Base-by-base conservation (phyloP, 2,888 invertebrate species). In the Subacronicta megacephala region DNA sequence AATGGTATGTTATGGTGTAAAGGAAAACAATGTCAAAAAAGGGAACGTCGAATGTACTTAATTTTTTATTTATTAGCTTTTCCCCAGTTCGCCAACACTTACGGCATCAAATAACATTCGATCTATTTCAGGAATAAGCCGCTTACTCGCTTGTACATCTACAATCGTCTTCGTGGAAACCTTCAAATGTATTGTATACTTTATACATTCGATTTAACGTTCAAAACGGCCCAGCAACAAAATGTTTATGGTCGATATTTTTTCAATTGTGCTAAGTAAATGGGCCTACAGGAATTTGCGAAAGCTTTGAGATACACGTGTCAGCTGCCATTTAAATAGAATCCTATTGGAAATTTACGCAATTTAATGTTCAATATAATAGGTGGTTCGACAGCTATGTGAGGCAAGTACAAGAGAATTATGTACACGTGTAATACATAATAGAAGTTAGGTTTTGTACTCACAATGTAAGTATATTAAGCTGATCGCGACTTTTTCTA, bases 231-330 rank as follows among this genome's bases (percentile, higher is more conserved):
- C 6, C 45, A 16, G 4, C 42, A 41, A 18, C 17, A 37, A 51
- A 13, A 38, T 49, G 10, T 38, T 65, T 47, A 38, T 38, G 44
- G 40, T 38, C 36, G 17, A 50, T 51, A 40, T 71, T 63, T 72
- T 71, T 68, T 61, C 68, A 64, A 62, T 77, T 68, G 55, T 64
- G 12, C 60, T 62, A 60, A 60, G 45, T 62, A 50, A 63, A 54
- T 44, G 23, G 45, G 47, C 44, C 37, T 33, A 55, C 56, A 43
- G 61, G 50, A 37, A 63, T 53, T 53, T 18, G 18, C 13, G 7
- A 51, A 56, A 57, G 68, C 50, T 61, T 61, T 49, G 36, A 23
- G 29, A 49, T 60, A 72, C 72, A 69, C 57, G 73, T 74, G 74
- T 68, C 71, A 59, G 51, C 3, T 7, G 16, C 43, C 38, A 56